These are phyloP conservation scores for Anas bernieri DNA, from an alignment of 2,797 vertebrate genomes.

Conservation along the genomic window DNA sequence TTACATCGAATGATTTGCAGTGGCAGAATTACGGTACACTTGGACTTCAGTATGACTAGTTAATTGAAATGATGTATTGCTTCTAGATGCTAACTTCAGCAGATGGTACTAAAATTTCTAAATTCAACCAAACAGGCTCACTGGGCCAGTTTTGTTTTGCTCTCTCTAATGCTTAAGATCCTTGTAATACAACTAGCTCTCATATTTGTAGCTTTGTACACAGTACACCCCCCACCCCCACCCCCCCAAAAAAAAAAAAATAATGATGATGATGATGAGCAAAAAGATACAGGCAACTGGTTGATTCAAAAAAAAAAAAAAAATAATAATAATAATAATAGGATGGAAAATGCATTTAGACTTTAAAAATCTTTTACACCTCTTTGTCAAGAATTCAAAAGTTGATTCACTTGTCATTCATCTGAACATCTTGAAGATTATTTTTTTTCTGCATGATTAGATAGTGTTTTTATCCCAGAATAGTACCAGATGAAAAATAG, in stretches of 20 bases:
- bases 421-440: not conserved
- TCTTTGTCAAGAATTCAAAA: conserved; percentile 11
- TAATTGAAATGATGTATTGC: not conserved
- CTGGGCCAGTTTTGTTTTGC: not conserved
- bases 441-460: not conserved
- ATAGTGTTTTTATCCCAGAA: not conserved
- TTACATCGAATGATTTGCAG: not conserved
- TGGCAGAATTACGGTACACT: not conserved
- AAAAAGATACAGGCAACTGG: not conserved
- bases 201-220: not conserved
- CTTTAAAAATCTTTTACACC: conserved; percentile 24
- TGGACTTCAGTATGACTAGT: not conserved
- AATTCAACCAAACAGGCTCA: not conserved
- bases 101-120: not conserved
- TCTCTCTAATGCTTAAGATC: not conserved
- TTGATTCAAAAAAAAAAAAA: not conserved
- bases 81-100: not conserved
- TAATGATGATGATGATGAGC: not conserved
- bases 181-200: not conserved
- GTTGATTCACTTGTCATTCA: not conserved
- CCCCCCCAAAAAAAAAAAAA: not conserved
- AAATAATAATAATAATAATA: not conserved
- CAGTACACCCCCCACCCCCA: not conserved
- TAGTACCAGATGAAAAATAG: not conserved
- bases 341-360: not conserved